These are phyloP conservation scores for Entomobrya proxima DNA, from an alignment of 2,888 invertebrate genomes.

Conservation along the genomic window DNA sequence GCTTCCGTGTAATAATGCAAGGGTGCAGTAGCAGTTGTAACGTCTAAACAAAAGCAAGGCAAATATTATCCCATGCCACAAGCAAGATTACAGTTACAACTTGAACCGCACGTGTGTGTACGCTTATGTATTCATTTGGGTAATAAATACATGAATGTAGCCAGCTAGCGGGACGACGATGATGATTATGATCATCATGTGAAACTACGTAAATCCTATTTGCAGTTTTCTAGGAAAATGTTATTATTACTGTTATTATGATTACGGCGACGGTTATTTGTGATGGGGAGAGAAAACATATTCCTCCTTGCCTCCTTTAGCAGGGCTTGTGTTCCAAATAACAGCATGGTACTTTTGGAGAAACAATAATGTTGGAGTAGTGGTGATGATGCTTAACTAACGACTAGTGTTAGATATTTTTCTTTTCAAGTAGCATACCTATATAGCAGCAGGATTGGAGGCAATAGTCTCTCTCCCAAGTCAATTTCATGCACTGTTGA, in stretches of 20 bases:
- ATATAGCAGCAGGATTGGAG: neutral
- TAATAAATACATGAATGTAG: too few relatives aligned
- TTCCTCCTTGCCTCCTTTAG: neutral
- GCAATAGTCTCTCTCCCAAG: conserved; percentile 24
- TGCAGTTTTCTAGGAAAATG: conserved; percentile 17
- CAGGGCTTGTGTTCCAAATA: neutral
- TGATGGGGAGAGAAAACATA: neutral
- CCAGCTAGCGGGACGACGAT: too few relatives aligned
- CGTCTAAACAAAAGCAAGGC: too few relatives aligned
- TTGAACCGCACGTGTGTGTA: too few relatives aligned
- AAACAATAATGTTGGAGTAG: neutral
- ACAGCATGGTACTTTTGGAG: neutral
- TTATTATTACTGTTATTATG: conserved; percentile 2
- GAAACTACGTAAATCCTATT: conserved; percentile 18
- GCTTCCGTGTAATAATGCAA: too few relatives aligned
- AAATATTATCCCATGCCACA: neutral
- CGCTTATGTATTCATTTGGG: too few relatives aligned
- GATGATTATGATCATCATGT: too few relatives aligned
- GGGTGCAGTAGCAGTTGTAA: too few relatives aligned
- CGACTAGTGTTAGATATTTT: neutral
- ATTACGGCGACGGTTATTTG: neutral
- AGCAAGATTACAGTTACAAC: neutral
- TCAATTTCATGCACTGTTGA: conserved; percentile 64
- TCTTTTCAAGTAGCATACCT: neutral
- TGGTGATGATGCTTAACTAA: conserved; percentile 21